A percentile compares a stretch with the other conserved stretches of the same genome.
Evolutionary conservation across 2,888 invertebrate genomes (phyloP).

Genomic region (Trisateles emortualis): DNA sequence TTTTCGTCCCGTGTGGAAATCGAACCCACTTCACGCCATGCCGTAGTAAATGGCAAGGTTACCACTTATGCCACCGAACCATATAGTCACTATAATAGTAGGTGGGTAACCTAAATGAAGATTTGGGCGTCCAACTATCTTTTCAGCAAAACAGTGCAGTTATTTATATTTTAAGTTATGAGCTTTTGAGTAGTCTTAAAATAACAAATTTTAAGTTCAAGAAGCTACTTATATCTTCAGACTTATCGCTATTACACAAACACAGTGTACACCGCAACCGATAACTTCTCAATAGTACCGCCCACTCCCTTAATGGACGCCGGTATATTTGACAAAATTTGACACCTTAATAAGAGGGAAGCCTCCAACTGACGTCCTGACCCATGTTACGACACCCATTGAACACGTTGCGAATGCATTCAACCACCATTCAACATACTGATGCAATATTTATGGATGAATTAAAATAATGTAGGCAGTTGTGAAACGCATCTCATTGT

Average conservation of each 20-base stretch:
- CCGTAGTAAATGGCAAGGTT: too few relatives aligned
- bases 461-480: constrained; percentile 24
- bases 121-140: too few relatives aligned
- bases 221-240: constrained; percentile 17
- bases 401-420: constrained; percentile 43
- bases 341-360: constrained; percentile 76
- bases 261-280: constrained; percentile 43
- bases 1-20: too few relatives aligned
- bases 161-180: too few relatives aligned
- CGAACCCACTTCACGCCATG: too few relatives aligned
- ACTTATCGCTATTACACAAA: constrained; percentile 35
- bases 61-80: too few relatives aligned
- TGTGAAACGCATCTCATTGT: constrained; percentile 39
- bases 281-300: constrained; percentile 66
- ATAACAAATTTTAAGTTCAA: too few relatives aligned
- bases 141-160: too few relatives aligned
- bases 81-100: too few relatives aligned
- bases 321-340: constrained; percentile 77
- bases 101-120: too few relatives aligned
- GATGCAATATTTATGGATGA: constrained; percentile 31
- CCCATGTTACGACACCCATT: constrained; percentile 46
- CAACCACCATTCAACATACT: constrained; percentile 30
- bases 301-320: constrained; percentile 75
- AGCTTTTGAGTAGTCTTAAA: too few relatives aligned
- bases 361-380: constrained; percentile 27